Evolutionary conservation across 2,888 invertebrate species (phyloP).

Genomic region (Smittia sp.): DNA sequence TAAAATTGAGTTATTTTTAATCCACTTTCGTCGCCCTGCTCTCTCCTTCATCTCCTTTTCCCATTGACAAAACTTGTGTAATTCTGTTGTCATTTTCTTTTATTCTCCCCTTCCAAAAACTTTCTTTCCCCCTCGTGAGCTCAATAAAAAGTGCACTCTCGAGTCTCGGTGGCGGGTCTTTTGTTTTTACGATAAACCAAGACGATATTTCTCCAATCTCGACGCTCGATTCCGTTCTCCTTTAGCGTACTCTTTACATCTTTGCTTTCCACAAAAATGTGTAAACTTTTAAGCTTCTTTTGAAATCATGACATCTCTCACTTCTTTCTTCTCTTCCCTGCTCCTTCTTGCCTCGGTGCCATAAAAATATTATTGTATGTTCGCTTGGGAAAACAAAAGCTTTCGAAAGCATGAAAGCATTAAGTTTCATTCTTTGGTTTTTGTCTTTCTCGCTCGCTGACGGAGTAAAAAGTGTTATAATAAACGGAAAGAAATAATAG

Average conservation of each 20-base stretch:
- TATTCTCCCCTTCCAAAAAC: constrained; percentile 10
- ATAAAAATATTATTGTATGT: constrained; percentile 38
- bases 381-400: constrained; percentile 39
- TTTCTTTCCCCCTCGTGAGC: constrained; percentile 26
- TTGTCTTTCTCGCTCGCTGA: background rate
- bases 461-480: constrained; percentile 1
- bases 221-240: background rate
- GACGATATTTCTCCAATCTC: constrained; percentile 14
- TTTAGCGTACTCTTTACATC: constrained; percentile 17
- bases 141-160: constrained; percentile 39
- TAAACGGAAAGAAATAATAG: background rate
- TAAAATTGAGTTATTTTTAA: constrained; percentile 40
- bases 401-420: constrained; percentile 28
- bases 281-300: constrained; percentile 42
- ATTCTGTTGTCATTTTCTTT: constrained; percentile 39
- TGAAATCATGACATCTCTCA: constrained; percentile 40
- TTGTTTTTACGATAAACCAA: constrained; percentile 38
- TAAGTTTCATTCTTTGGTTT: constrained; percentile 11
- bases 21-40: constrained; percentile 31
- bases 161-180: background rate
- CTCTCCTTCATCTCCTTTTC: background rate
- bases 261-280: constrained; percentile 36
- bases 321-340: constrained; percentile 16
- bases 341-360: background rate
- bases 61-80: constrained; percentile 29